Base-by-base conservation (phyloP, 2,797 vertebrate genomes). In the Sandelia bainsii region DNA sequence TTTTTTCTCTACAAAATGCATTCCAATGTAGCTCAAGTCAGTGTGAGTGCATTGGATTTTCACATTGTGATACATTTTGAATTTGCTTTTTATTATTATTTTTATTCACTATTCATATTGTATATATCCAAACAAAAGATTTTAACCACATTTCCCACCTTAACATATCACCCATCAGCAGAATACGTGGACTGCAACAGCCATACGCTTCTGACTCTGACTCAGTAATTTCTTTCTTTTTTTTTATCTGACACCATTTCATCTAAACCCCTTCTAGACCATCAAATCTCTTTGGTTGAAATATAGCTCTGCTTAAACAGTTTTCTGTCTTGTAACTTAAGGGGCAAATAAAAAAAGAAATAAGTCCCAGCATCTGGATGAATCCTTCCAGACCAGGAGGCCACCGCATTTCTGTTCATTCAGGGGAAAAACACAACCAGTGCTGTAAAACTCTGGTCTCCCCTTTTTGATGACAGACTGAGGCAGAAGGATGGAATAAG, bases 241-340 rank as follows among this genome's bases (percentile, higher is more conserved):
- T 37, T 62, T 29, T 49, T 62, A 39, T 65, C 19, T 42, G 44
- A 73, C 62, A 44, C 17, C 50, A 16, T 68, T 71, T 57, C 20
- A 49, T 61, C 34, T 9, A 34, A 34, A 34, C 32, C 32, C 32
- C 32, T 34, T 34, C 32, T 34, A 34, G 32, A 34, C 32, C 32
- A 34, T 34, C 8, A 34, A 34, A 34, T 9, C 32, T 34, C 9
- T 65, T 80, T 77, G 75, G 64, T 70, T 70, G 25, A 48, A 84
- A 72, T 60, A 23, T 46, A 63, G 72, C 70, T 89, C 87, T 88
- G 87, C 80, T 92, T 79, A 81, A 90, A 89, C 85, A 81, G 81
- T 86, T 45, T 61, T 82, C 82, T 86, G 80, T 84, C 75, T 84
- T 81, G 85, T 81, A 92, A 91, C 86, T 88, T 82, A 84, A 88